Evolutionary conservation across 1,140 invertebrate genomes (phyloP).

Genomic region (Coenobita brevimanus): DNA sequence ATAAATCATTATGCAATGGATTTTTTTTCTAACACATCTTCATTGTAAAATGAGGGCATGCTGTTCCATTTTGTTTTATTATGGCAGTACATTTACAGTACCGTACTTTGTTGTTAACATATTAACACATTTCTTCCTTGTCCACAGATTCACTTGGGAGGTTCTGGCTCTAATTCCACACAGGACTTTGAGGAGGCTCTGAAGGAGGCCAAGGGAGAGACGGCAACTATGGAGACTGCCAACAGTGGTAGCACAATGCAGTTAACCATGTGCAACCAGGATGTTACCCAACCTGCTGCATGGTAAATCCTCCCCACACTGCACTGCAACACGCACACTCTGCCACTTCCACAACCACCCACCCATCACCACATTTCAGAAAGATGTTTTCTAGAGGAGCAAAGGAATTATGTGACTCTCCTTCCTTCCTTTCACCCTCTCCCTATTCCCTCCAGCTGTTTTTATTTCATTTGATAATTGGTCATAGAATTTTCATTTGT

Average conservation of each 20-base stretch:
- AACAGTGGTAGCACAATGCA: constrained; percentile 56
- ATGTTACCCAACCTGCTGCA: constrained; percentile 63
- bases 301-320: constrained; percentile 23
- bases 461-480: constrained; percentile 31
- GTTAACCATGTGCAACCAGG: constrained; percentile 21
- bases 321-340: no score
- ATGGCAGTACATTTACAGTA: no score
- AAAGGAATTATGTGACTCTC: no score
- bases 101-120: no score
- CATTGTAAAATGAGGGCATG: no score
- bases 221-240: constrained; percentile 61
- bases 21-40: no score
- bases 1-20: no score
- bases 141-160: constrained; percentile 57
- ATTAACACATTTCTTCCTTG: no score
- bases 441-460: constrained; percentile 13
- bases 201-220: constrained; percentile 69
- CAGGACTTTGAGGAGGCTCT: constrained; percentile 70
- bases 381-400: constrained; percentile 46
- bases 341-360: not conserved
- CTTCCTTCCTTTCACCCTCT: no score
- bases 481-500: constrained; percentile 28
- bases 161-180: constrained; percentile 67
- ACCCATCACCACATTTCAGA: constrained; percentile 59
- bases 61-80: no score